Conservation (phyloP, 2,888 invertebrate species). For the Liposcelis brunnea region DNA sequence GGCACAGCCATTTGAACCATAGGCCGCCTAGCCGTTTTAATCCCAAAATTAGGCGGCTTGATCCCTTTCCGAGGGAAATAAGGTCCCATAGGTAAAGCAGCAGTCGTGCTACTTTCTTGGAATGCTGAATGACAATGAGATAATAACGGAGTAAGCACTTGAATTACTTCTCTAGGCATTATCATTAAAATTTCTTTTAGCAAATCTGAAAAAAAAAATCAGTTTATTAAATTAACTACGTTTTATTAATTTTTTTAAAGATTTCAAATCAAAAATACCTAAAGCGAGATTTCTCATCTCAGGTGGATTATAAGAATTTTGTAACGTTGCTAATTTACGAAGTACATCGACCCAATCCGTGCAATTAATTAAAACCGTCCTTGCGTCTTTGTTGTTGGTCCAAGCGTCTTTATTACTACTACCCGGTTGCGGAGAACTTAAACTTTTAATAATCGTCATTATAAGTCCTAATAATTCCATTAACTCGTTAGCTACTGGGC, state of each 20-base stretch:
- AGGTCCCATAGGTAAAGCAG: constrained; percentile 52
- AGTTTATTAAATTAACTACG: constrained; percentile 17
- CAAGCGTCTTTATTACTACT: neutral
- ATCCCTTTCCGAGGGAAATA: constrained; percentile 55
- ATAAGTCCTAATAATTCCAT: constrained; percentile 52
- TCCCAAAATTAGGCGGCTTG: constrained; percentile 29
- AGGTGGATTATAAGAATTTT: constrained; percentile 76
- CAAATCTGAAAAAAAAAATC: constrained; percentile 36
- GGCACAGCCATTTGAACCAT: constrained; percentile 77
- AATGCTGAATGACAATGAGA: constrained; percentile 69
- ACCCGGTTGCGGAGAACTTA: neutral
- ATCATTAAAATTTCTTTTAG: constrained; percentile 62
- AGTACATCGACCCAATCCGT: constrained; percentile 82
- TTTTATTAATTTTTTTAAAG: no score
- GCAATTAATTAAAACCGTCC: constrained; percentile 45
- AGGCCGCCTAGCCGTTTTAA: constrained; percentile 48
- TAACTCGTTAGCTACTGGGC: constrained; percentile 67
- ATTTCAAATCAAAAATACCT: no score
- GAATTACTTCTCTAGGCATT: constrained; percentile 61
- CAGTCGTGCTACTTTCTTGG: constrained; percentile 49
- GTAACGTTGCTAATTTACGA: constrained; percentile 67
- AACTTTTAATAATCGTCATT: constrained; percentile 18
- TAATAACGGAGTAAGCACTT: constrained; percentile 66
- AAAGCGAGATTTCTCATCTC: constrained; percentile 66
- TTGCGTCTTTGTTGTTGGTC: constrained; percentile 42